Evolutionary conservation across 1,140 invertebrate genomes (phyloP).

Genomic region (Chymomyza costata): DNA sequence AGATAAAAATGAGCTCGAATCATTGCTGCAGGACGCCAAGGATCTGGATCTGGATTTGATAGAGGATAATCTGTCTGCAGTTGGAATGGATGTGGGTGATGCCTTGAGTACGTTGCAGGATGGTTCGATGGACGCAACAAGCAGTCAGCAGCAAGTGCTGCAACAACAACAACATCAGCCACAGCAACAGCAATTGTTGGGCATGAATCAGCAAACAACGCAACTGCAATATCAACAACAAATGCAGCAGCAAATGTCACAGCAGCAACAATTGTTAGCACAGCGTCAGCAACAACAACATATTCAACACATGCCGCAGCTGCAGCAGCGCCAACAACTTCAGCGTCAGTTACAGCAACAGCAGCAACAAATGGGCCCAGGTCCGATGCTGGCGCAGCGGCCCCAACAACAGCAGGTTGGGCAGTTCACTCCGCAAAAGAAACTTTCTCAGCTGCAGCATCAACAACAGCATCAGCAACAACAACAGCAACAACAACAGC

Average conservation of each 20-base stretch:
- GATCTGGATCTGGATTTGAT: slow-evolving; percentile 72
- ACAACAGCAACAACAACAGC: slow-evolving; percentile 35
- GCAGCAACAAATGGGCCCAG: slow-evolving; percentile 20
- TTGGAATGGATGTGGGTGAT: slow-evolving; percentile 67
- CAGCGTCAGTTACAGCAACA: slow-evolving; percentile 26
- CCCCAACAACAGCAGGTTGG: slow-evolving; percentile 18
- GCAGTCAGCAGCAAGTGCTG: slow-evolving; percentile 34
- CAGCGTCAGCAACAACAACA: slow-evolving; percentile 30
- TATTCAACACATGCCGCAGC: slow-evolving; percentile 21
- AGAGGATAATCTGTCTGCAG: slow-evolving; percentile 64
- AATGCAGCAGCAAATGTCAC: slow-evolving; percentile 11
- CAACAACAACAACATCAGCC: slow-evolving; percentile 45
- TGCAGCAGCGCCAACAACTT: slow-evolving; percentile 15
- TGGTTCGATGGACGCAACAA: slow-evolving; percentile 1
- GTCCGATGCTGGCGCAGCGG: background rate
- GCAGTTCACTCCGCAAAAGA: slow-evolving; percentile 21
- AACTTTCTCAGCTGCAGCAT: slow-evolving; percentile 20
- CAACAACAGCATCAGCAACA: slow-evolving; percentile 37
- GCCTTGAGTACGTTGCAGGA: slow-evolving; percentile 52
- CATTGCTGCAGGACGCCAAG: slow-evolving; percentile 73
- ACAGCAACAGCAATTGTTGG: slow-evolving; percentile 21
- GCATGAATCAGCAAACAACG: slow-evolving; percentile 19
- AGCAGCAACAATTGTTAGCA: slow-evolving; percentile 17
- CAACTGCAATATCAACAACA: slow-evolving; percentile 34
- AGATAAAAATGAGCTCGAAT: slow-evolving; percentile 74